Base-by-base conservation (phyloP, 23 tunicate genomes). In the Corella eumyota region DNA sequence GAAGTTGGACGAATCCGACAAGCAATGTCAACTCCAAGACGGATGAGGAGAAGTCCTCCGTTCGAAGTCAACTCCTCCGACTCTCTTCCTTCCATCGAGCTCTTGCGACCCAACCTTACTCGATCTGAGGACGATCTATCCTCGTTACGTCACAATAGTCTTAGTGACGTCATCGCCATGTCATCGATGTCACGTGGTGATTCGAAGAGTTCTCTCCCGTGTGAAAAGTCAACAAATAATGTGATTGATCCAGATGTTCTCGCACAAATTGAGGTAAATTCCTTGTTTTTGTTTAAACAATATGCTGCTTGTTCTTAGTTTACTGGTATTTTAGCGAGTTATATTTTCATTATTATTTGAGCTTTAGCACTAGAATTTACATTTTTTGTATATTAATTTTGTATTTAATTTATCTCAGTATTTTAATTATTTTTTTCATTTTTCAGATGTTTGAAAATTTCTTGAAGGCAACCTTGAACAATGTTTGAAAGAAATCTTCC, bases 191-290 rank as follows among this genome's bases (percentile, higher is more conserved):
- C 50, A 19, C n/a, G 38, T 11, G 27, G 50, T n/a, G 45, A 15
- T 30, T n/a, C 9, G 34, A 36, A 33, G n/a, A 25, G 34, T 29
- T 15, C 32, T 6, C 13, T 46, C 4, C 26, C 53, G 19, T 19
- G 11, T 4, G 23, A 23, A 11, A 0, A 33, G 30, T 28, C 17
- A 50, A 66, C 34, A 32, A 55, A 56, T 22, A 62, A 69, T 36
- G 72, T 69, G 64, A 35, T 84, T 36, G 73, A 75, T 75, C 94
- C 94, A 6, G 44, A 78, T 1, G 68, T 84, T 23, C 44, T 84
- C 30, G 82, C 94, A 6, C 73, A 61, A 0, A 84, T 84, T 25
- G 94, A 75, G 73, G 94, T 75, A 23, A 34, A 65, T 60, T 32
- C 13, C 5, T 33, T 15, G 13, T 15, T 9, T 40, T 40, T 40